Evolutionary conservation across 2,113 vertebrate species (phyloP).

Genomic region (Ctenodactylus gundi): DNA sequence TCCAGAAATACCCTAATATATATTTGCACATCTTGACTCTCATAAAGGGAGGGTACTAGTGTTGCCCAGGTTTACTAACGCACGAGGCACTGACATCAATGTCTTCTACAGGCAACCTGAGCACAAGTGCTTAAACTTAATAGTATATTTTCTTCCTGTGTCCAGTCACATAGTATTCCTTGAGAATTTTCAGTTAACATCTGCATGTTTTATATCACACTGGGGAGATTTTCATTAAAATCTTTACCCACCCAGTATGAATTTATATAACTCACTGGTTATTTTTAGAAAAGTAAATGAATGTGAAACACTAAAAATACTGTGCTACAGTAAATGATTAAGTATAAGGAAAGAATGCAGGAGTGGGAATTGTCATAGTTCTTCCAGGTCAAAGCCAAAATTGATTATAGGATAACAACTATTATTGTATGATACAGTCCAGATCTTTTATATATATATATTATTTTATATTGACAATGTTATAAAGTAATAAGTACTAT

Average conservation of each 20-base stretch:
- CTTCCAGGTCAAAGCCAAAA: background rate
- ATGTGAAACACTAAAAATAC: background rate
- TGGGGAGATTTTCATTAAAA: background rate
- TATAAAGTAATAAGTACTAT: background rate
- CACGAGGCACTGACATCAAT: background rate
- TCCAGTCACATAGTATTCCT: background rate
- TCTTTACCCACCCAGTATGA: too few species aligned
- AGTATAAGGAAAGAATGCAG: background rate
- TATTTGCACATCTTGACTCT: too few species aligned
- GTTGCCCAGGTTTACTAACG: background rate
- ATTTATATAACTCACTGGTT: too few species aligned
- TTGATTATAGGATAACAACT: background rate
- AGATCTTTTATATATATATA: background rate
- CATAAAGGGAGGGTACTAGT: background rate
- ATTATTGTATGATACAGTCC: background rate
- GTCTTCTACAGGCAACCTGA: background rate
- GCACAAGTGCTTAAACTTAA: background rate
- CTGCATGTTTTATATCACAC: background rate
- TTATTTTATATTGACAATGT: background rate
- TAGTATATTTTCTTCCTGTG: background rate
- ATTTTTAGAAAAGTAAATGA: conserved; percentile 13
- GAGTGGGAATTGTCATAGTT: background rate
- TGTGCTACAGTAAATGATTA: background rate
- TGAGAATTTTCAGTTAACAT: background rate
- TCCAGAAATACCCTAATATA: too few species aligned